A percentile compares a stretch with the other conserved stretches of the same genome.
Evolutionary conservation across 2,888 invertebrate genomes (phyloP).

Genomic region (Volucella bombylans): DNA sequence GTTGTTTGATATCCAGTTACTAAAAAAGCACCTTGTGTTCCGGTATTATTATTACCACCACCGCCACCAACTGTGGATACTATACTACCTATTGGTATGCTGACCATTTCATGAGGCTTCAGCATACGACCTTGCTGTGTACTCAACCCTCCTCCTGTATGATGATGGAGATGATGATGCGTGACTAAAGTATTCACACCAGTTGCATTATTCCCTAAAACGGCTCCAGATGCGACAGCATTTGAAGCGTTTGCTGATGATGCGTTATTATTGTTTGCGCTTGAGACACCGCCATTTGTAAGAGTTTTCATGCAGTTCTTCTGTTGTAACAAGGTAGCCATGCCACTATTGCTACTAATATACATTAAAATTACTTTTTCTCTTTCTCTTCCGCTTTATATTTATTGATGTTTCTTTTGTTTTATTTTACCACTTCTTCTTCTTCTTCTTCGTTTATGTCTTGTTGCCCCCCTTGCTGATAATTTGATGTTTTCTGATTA

Average conservation of each 20-base stretch:
- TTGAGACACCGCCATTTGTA: conserved; percentile 84
- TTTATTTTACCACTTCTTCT: conserved; percentile 15
- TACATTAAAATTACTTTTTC: conserved; percentile 75
- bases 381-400: conserved; percentile 14
- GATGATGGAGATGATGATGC: conserved; percentile 75
- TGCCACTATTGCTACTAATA: conserved; percentile 81
- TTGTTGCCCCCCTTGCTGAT: conserved; percentile 41
- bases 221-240: conserved; percentile 48
- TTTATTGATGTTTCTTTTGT: conserved; percentile 2
- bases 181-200: conserved; percentile 71
- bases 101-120: conserved; percentile 82
- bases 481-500: conserved; percentile 12
- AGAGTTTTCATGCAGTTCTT: conserved; percentile 91
- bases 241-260: conserved; percentile 64
- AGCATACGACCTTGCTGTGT: conserved; percentile 75
- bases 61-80: conserved; percentile 77
- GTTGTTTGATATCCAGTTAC: conserved; percentile 74
- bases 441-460: conserved; percentile 22
- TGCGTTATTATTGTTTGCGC: conserved; percentile 66
- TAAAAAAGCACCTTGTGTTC: conserved; percentile 75
- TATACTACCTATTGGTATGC: conserved; percentile 79
- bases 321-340: conserved; percentile 93
- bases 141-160: conserved; percentile 43
- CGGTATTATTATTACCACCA: conserved; percentile 65
- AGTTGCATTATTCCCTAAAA: conserved; percentile 67